Conservation (phyloP, 2,888 invertebrate species). For the Psococerastis gibbosa region DNA sequence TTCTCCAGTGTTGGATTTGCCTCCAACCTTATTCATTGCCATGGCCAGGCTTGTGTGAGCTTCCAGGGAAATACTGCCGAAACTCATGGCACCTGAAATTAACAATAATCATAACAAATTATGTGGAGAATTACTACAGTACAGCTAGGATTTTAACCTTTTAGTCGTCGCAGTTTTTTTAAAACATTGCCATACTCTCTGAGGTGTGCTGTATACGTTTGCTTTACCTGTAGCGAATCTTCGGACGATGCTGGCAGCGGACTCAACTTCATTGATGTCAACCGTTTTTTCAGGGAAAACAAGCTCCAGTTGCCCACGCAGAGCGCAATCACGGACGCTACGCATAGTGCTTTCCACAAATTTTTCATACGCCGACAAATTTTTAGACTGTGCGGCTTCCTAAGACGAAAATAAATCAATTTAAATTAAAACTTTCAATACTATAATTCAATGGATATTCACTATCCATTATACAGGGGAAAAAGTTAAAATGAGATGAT, state of each 20-base stretch:
- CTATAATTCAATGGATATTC: neutral
- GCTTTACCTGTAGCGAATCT: constrained; percentile 80
- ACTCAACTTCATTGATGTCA: constrained; percentile 73
- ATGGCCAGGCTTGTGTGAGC: constrained; percentile 88
- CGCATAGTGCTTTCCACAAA: constrained; percentile 72
- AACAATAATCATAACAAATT: constrained; percentile 5
- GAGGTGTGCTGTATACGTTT: no score
- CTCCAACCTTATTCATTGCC: constrained; percentile 94
- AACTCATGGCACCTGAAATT: constrained; percentile 75
- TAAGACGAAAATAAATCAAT: constrained; percentile 25
- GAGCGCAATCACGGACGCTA: constrained; percentile 65
- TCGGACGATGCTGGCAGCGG: constrained; percentile 88
- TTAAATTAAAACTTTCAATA: neutral
- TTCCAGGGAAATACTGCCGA: constrained; percentile 91
- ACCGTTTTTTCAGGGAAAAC: constrained; percentile 58
- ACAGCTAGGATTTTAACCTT: no score
- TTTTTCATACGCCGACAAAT: constrained; percentile 62
- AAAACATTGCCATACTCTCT: no score
- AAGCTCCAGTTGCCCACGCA: constrained; percentile 85
- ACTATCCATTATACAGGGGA: constrained; percentile 3
- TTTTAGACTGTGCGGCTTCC: constrained; percentile 75
- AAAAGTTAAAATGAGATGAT: constrained; percentile 11
- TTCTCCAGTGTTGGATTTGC: constrained; percentile 98
- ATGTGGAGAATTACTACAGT: no score
- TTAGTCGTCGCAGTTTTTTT: no score